Evolutionary conservation across 2,797 vertebrate species (phyloP).

Genomic region (Aldrovandia affinis): DNA sequence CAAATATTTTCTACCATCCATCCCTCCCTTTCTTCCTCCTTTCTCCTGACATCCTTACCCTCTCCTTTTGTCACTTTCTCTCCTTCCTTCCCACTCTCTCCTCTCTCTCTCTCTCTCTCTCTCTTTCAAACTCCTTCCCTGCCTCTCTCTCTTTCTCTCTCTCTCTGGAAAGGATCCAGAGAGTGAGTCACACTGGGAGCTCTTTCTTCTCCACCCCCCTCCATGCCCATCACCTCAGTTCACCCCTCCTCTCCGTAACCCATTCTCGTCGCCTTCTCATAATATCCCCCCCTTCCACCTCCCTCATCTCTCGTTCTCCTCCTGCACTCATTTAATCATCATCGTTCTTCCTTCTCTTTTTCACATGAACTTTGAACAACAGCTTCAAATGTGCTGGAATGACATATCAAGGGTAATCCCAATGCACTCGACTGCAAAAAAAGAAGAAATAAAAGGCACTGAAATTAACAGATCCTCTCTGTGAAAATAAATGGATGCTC

Average conservation of each 20-base stretch:
- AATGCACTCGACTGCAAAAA: slow-evolving; percentile 48
- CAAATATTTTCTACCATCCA: neutral
- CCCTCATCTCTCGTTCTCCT: slow-evolving; percentile 32
- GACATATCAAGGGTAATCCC: slow-evolving; percentile 56
- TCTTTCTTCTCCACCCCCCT: neutral
- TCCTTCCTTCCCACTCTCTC: neutral
- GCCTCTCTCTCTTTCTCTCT: slow-evolving; percentile 48
- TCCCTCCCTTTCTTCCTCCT: slow-evolving; percentile 46
- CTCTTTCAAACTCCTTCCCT: neutral
- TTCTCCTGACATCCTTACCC: slow-evolving; percentile 37
- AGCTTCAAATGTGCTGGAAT: slow-evolving; percentile 56
- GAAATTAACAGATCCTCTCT: neutral
- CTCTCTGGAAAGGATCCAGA: neutral
- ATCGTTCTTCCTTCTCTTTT: slow-evolving; percentile 34
- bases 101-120: neutral
- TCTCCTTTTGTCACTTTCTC: neutral
- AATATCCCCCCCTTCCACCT: slow-evolving; percentile 32
- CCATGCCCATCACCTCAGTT: neutral
- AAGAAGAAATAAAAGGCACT: neutral
- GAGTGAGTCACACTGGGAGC: neutral
- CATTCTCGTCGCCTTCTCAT: neutral
- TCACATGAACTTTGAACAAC: slow-evolving; percentile 39
- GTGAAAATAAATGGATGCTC: neutral
- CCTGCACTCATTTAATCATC: slow-evolving; percentile 19
- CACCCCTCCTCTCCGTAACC: too few relatives aligned